Conservation (phyloP, 2,797 vertebrate genomes). For the Phaenicophaeus curvirostris region DNA sequence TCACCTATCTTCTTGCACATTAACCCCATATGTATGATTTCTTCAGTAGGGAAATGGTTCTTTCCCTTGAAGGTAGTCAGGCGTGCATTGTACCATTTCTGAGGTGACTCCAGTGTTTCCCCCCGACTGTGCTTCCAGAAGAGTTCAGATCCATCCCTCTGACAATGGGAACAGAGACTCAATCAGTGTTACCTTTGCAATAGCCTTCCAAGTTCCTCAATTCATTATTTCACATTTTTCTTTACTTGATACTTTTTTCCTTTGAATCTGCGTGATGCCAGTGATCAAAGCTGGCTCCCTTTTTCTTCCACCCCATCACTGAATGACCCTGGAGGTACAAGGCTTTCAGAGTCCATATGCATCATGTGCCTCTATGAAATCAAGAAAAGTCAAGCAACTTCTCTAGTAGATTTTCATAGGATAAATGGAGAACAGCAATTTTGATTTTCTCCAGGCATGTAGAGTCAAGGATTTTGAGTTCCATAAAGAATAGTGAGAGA, state of each 20-base stretch:
- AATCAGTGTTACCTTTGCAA: not conserved
- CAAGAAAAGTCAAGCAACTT: not conserved
- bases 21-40: not conserved
- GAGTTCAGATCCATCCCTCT: not conserved
- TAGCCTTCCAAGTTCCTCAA: not conserved
- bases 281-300: not conserved
- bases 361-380: not conserved
- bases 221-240: not conserved
- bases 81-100: not conserved
- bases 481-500: not conserved
- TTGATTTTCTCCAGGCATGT: not conserved
- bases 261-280: not conserved
- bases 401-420: not conserved
- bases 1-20: not conserved
- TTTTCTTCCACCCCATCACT: not conserved
- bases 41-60: not conserved
- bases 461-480: not conserved
- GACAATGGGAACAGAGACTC: not conserved
- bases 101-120: not conserved
- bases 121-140: not conserved
- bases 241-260: not conserved
- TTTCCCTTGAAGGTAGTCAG: not conserved
- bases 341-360: not conserved
- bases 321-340: not conserved
- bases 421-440: not conserved